phyloP scores from a whole-genome alignment of 2,113 vertebrate species.

The Calidris pugnax region DNA sequence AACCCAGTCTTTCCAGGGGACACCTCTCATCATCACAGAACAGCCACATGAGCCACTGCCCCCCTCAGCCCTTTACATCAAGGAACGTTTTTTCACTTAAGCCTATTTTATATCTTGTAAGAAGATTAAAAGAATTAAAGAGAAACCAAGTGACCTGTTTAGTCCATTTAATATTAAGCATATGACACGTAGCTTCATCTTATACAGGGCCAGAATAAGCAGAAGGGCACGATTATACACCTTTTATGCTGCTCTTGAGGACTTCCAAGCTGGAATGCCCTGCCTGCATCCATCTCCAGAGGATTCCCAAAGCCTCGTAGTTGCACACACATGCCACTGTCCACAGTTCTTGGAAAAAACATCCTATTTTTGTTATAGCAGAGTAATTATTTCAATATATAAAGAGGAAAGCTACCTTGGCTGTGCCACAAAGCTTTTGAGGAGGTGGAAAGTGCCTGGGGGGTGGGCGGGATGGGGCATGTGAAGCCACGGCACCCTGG shows the following conservation, averaged over 20 bases:
- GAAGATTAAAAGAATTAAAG: conserved; percentile 47
- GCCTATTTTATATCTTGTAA: conserved; percentile 29
- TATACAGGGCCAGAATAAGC: neutral
- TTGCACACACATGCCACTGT: neutral
- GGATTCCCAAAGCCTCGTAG: neutral
- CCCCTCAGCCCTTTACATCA: neutral
- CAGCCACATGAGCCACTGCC: accelerated
- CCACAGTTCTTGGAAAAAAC: neutral
- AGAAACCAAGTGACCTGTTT: neutral
- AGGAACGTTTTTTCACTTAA: conserved; percentile 19
- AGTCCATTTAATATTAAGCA: neutral
- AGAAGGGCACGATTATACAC: neutral
- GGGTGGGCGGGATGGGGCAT: neutral
- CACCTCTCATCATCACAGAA: neutral
- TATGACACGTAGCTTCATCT: neutral
- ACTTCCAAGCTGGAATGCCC: neutral
- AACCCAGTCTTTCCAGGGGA: neutral
- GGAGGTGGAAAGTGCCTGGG: neutral
- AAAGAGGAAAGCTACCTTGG: neutral
- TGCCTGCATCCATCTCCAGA: neutral
- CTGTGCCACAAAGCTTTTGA: neutral
- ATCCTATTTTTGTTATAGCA: neutral
- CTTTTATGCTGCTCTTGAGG: neutral
- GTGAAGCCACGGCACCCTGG: neutral
- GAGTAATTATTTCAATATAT: neutral